Percentiles rank a stretch among this genome's conserved stretches.
These are phyloP conservation scores for Anarrhichthys ocellatus DNA, from an alignment of 2,113 vertebrate genomes.

Conservation along the genomic window DNA sequence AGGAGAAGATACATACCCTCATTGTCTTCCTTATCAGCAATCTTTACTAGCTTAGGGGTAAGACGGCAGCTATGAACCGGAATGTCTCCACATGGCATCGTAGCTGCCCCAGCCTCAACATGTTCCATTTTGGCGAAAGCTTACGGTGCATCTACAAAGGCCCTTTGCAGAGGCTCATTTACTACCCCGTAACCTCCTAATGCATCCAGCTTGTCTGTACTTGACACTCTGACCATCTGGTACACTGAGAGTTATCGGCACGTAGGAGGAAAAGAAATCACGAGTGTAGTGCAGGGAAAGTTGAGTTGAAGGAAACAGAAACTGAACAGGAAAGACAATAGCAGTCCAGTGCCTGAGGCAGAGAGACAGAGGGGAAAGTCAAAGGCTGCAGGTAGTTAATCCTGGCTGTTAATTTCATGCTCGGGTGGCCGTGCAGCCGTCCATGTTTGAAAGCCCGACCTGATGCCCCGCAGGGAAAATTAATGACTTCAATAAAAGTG, in stretches of 20 bases:
- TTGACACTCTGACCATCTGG: constrained; percentile 13
- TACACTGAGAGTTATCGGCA: no score
- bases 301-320: neutral
- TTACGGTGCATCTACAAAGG: neutral
- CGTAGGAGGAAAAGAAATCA: neutral
- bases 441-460: constrained; percentile 65
- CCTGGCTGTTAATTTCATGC: constrained; percentile 71
- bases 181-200: neutral
- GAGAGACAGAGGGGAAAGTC: constrained; percentile 6
- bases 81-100: neutral
- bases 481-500: constrained; percentile 83
- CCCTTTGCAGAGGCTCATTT: neutral
- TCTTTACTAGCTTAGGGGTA: neutral
- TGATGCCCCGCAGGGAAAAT: constrained; percentile 59
- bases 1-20: neutral
- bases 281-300: neutral
- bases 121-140: neutral
- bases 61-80: neutral
- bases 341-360: neutral
- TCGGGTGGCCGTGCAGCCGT: constrained; percentile 61
- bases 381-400: constrained; percentile 75
- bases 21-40: neutral
- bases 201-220: neutral
- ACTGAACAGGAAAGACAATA: neutral
- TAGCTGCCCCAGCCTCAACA: neutral